Percentiles rank a stretch among this genome's conserved stretches.
Evolutionary conservation across 2,113 vertebrate genomes (phyloP).

Genomic region (Poecile atricapillus): DNA sequence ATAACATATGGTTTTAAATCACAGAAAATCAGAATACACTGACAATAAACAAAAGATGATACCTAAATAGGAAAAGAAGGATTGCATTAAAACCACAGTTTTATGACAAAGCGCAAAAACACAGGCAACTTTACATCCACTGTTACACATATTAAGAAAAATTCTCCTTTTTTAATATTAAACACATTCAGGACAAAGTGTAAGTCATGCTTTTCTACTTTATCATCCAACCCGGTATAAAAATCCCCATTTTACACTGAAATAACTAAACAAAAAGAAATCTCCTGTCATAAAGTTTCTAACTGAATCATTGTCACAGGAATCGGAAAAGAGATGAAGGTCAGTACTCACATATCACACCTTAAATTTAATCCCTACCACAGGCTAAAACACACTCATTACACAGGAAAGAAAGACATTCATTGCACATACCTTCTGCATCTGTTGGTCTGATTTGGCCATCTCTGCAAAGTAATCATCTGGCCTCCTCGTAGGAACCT

Average conservation of each 20-base stretch:
- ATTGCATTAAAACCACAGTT: not conserved
- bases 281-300: not conserved
- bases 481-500: slow-evolving; percentile 85
- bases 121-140: not conserved
- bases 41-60: not conserved
- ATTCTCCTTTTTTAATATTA: not conserved
- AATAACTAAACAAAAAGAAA: not conserved
- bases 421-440: slow-evolving; percentile 88
- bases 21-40: not conserved
- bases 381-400: not conserved
- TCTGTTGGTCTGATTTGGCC: slow-evolving; percentile 97
- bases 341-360: not conserved
- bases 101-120: not conserved
- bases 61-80: not conserved
- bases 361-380: not conserved
- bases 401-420: not conserved
- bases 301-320: not conserved
- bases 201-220: not conserved
- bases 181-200: not conserved
- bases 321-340: not conserved
- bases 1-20: not conserved
- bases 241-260: not conserved
- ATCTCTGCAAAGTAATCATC: slow-evolving; percentile 98
- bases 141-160: not conserved
- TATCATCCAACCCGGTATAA: not conserved